Percentiles rank a stretch among this genome's conserved stretches.
Conservation (phyloP, 2,113 vertebrate species). For the Heterotilapia buettikoferi region DNA sequence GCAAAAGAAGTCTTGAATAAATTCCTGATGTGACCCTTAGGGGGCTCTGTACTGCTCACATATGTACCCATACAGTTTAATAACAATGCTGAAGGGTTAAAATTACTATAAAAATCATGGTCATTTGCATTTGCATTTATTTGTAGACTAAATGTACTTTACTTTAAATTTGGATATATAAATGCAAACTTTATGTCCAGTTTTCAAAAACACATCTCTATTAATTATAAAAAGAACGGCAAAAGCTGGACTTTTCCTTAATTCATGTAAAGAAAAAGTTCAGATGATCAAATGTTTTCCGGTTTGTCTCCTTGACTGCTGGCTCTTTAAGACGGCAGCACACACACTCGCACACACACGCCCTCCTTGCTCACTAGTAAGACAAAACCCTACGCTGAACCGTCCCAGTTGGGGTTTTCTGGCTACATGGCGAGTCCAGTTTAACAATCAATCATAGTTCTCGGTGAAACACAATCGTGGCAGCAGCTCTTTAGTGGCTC, state of each 20-base stretch:
- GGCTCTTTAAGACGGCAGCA: not conserved
- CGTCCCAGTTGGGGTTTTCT: constrained; percentile 46
- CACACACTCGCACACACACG: not conserved
- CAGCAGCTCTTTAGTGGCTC: constrained; percentile 30
- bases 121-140: not conserved
- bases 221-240: fast-evolving
- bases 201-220: not conserved
- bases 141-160: not conserved
- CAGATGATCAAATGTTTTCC: not conserved
- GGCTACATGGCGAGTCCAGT: constrained; percentile 26
- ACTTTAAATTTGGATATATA: not conserved
- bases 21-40: not conserved
- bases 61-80: not conserved
- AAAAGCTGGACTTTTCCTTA: not conserved
- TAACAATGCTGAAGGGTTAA: not conserved
- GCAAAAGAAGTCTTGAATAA: not conserved
- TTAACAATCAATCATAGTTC: constrained; percentile 49
- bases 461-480: constrained; percentile 33
- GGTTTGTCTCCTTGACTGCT: not conserved
- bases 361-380: not conserved
- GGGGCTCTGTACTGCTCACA: not conserved
- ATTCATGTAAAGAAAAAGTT: not conserved
- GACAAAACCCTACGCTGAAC: not conserved
- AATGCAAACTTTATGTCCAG: not conserved
- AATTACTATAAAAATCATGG: not conserved